These are phyloP conservation scores for Brienomyrus longianalis DNA, from an alignment of 2,113 vertebrate genomes.

Conservation along the genomic window DNA sequence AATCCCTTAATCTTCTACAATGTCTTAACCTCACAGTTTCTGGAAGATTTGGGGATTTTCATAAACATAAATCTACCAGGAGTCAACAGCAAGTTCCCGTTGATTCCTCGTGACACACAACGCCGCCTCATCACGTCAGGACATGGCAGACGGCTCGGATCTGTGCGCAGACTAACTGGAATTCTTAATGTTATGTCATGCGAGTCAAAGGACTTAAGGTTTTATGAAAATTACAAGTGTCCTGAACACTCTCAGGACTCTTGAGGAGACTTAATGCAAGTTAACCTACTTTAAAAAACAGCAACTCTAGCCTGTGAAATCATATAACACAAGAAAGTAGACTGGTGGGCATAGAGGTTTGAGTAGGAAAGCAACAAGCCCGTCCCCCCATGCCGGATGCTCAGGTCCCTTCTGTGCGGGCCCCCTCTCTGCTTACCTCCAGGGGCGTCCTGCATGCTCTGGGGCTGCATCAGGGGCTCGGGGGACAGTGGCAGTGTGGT, in stretches of 20 bases:
- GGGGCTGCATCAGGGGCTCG: conserved; percentile 40
- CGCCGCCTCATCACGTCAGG: neutral
- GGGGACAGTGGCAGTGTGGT: conserved; percentile 36
- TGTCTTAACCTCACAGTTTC: neutral
- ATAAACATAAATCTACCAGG: neutral
- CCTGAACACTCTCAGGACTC: neutral
- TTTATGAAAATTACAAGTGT: neutral
- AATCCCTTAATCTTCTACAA: conserved; percentile 11
- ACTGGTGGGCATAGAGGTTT: neutral
- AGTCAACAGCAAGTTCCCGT: neutral
- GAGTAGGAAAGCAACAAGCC: neutral
- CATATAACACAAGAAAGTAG: neutral
- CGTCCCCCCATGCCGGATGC: too few species aligned
- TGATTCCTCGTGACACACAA: neutral
- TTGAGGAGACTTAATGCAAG: neutral
- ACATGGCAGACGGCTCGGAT: neutral
- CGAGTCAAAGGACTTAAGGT: neutral
- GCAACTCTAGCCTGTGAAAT: neutral
- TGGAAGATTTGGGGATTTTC: neutral
- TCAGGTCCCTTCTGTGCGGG: neutral
- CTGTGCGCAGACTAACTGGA: neutral
- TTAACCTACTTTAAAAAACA: neutral
- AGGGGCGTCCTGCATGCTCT: conserved; percentile 42
- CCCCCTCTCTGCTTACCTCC: conserved; percentile 32
- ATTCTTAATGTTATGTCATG: neutral